A percentile compares a stretch with the other conserved stretches of the same genome.
These are phyloP conservation scores for Geotrupes spiniger DNA, from an alignment of 2,888 invertebrate genomes.

Conservation along the genomic window DNA sequence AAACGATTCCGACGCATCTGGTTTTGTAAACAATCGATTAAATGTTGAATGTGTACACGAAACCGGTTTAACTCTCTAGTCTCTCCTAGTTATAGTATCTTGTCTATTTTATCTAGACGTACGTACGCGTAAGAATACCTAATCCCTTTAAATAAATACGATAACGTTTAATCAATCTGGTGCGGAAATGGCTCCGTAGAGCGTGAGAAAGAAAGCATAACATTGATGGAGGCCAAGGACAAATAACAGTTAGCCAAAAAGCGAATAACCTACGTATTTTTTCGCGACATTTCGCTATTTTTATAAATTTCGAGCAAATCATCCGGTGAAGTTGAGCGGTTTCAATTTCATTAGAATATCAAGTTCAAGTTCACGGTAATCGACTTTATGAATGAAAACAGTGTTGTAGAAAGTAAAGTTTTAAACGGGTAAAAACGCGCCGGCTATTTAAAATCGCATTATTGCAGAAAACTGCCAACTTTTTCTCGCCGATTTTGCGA, in stretches of 20 bases:
- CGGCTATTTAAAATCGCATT: background rate
- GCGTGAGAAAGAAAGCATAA: slow-evolving; percentile 24
- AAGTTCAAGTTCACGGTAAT: slow-evolving; percentile 51
- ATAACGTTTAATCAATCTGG: slow-evolving; percentile 15
- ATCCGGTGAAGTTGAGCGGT: slow-evolving; percentile 31
- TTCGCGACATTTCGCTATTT: too few species aligned
- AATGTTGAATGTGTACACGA: slow-evolving; percentile 15
- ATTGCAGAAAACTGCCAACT: background rate
- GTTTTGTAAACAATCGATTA: slow-evolving; percentile 17
- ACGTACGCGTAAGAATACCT: slow-evolving; percentile 1
- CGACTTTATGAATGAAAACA: slow-evolving; percentile 46
- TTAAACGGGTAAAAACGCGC: slow-evolving; percentile 26
- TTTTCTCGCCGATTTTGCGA: too few species aligned
- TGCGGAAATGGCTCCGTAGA: slow-evolving; percentile 17
- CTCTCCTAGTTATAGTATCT: slow-evolving; percentile 13
- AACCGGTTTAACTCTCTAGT: slow-evolving; percentile 22
- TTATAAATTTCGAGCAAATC: background rate
- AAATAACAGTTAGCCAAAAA: slow-evolving; percentile 36
- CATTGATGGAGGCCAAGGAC: slow-evolving; percentile 38
- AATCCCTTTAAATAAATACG: slow-evolving; percentile 7
- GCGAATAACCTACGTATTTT: background rate
- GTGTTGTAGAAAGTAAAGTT: slow-evolving; percentile 44
- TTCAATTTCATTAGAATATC: slow-evolving; percentile 49
- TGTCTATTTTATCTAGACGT: slow-evolving; percentile 16
- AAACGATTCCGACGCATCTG: slow-evolving; percentile 9